phyloP scores from a whole-genome alignment of 2,888 invertebrate species.

The Macrophya annulata region DNA sequence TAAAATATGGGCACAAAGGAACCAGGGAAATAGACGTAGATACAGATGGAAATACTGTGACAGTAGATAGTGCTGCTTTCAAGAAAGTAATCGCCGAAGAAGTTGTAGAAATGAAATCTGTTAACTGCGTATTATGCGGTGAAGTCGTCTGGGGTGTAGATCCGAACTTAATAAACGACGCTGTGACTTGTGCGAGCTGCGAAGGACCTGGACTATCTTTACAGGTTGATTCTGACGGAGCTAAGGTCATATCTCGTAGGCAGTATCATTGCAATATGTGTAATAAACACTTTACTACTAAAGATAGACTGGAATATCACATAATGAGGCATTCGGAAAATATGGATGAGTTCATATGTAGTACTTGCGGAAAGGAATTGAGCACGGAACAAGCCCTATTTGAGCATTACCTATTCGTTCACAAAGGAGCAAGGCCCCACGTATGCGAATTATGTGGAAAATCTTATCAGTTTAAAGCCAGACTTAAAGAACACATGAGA shows the following conservation, averaged over 20 bases:
- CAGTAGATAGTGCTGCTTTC: conserved; percentile 56
- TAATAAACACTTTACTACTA: conserved; percentile 56
- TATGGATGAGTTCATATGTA: conserved; percentile 56
- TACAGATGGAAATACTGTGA: conserved; percentile 49
- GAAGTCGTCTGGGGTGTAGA: conserved; percentile 56
- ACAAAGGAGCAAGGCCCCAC: conserved; percentile 55
- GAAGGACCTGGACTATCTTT: conserved; percentile 54
- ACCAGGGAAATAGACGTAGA: conserved; percentile 53
- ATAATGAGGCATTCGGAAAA: conserved; percentile 58
- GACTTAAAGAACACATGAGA: conserved; percentile 56
- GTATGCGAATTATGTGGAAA: conserved; percentile 56
- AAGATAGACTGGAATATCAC: conserved; percentile 56
- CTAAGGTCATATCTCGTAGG: conserved; percentile 55
- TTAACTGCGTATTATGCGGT: conserved; percentile 55
- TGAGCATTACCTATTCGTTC: conserved; percentile 56
- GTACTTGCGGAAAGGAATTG: conserved; percentile 56
- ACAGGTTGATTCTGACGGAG: conserved; percentile 56
- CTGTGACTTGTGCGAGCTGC: conserved; percentile 53
- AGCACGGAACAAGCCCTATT: conserved; percentile 56
- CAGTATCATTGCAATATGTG: conserved; percentile 58
- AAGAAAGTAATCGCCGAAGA: conserved; percentile 56
- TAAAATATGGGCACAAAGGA: conserved; percentile 56
- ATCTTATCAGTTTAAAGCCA: conserved; percentile 57
- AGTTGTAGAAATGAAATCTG: conserved; percentile 56
- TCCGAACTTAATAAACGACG: conserved; percentile 57